Conservation (phyloP, 2,113 vertebrate genomes). For the Todiramphus saurophagus region DNA sequence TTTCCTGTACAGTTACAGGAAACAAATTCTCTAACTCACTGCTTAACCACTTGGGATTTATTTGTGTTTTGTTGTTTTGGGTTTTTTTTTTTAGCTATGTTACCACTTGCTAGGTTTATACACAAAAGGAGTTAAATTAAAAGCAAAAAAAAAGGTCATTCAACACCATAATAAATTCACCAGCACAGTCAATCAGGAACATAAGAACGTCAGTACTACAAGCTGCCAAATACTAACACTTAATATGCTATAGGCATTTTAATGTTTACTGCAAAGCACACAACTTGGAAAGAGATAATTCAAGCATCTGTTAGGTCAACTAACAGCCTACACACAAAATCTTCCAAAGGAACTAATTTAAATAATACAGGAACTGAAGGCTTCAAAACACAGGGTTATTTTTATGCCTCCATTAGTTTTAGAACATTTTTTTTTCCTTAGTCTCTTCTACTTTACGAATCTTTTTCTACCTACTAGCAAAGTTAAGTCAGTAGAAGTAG, state of each 20-base stretch:
- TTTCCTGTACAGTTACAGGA: neutral
- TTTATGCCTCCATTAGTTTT: neutral
- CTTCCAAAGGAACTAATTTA: neutral
- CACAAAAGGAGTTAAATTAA: neutral
- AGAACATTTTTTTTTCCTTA: neutral
- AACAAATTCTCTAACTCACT: neutral
- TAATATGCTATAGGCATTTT: neutral
- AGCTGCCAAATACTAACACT: constrained; percentile 5
- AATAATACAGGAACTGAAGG: neutral
- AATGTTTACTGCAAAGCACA: neutral
- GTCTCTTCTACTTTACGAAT: neutral
- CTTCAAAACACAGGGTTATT: neutral
- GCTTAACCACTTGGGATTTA: neutral
- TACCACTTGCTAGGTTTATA: neutral
- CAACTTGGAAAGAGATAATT: neutral
- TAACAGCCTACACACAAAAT: neutral
- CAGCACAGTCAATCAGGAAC: neutral
- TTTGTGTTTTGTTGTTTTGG: neutral
- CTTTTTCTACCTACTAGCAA: neutral
- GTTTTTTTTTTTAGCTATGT: neutral
- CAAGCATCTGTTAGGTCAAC: constrained; percentile 28
- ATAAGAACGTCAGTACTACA: neutral
- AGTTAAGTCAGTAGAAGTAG: neutral
- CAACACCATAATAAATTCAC: neutral
- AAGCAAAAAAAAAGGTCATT: neutral